Conservation (phyloP, 2,888 invertebrate genomes). For the Furcula furcula region DNA sequence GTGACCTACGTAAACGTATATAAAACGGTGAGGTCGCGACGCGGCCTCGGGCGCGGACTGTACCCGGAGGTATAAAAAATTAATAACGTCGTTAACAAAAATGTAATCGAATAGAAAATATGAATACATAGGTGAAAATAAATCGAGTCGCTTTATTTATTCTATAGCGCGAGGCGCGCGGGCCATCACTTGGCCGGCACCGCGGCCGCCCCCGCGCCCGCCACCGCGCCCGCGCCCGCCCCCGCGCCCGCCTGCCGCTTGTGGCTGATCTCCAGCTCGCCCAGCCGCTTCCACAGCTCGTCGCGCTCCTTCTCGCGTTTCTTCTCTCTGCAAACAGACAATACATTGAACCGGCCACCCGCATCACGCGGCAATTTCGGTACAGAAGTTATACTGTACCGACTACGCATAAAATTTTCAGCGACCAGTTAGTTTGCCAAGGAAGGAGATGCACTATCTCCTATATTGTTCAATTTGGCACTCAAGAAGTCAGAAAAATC, state of each 20-base stretch:
- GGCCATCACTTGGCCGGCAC: slow-evolving; percentile 6
- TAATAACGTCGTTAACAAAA: slow-evolving; percentile 77
- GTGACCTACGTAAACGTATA: slow-evolving; percentile 69
- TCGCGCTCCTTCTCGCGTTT: slow-evolving; percentile 97
- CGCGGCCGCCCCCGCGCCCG: slow-evolving; percentile 36
- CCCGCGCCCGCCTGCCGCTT: slow-evolving; percentile 64
- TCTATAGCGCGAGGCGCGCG: slow-evolving; percentile 53
- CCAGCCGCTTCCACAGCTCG: slow-evolving; percentile 98
- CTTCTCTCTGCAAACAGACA: slow-evolving; percentile 86
- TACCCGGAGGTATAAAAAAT: slow-evolving; percentile 71
- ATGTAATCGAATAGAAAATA: slow-evolving; percentile 79
- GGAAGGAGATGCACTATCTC: too few species aligned
- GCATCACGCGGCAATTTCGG: too few species aligned
- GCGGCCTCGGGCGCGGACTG: slow-evolving; percentile 38
- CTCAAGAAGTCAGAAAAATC: too few species aligned
- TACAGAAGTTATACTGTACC: too few species aligned
- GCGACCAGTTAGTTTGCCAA: too few species aligned
- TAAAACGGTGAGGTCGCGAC: slow-evolving; percentile 60
- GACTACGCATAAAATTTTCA: too few species aligned
- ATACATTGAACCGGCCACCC: too few species aligned
- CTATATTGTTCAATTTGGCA: too few species aligned
- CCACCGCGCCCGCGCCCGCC: slow-evolving; percentile 38
- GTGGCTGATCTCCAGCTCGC: slow-evolving; percentile 92
- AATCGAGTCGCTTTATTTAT: slow-evolving; percentile 69
- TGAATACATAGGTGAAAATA: slow-evolving; percentile 74